A percentile compares a stretch with the other conserved stretches of the same genome.
These are phyloP conservation scores for Florisuga fusca DNA, from an alignment of 2,797 vertebrate genomes.

Conservation along the genomic window DNA sequence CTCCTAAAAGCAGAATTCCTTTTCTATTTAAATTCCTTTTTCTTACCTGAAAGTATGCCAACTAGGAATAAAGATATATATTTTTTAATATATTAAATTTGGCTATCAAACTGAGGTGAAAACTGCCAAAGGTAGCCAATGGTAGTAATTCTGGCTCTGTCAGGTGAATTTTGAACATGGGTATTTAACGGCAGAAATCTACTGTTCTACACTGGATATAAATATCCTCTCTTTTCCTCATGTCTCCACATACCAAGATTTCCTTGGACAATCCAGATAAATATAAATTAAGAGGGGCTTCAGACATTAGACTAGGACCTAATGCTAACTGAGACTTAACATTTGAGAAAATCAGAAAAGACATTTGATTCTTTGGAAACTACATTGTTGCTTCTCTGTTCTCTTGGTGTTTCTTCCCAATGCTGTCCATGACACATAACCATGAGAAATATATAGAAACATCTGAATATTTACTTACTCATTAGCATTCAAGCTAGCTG, in stretches of 20 bases:
- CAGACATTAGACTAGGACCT: not conserved
- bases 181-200: not conserved
- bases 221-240: not conserved
- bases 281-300: not conserved
- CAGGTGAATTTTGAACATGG: not conserved
- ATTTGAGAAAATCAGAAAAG: not conserved
- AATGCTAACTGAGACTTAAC: not conserved
- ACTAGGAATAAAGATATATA: not conserved
- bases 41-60: not conserved
- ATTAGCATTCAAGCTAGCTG: constrained; percentile 84
- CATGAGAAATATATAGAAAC: constrained; percentile 31
- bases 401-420: not conserved
- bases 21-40: not conserved
- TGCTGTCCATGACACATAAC: constrained; percentile 26
- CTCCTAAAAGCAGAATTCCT: not conserved
- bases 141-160: not conserved
- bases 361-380: not conserved
- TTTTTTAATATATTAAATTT: not conserved
- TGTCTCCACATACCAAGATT: not conserved
- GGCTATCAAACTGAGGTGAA: not conserved
- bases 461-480: constrained; percentile 85
- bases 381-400: not conserved
- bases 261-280: not conserved
- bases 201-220: not conserved
- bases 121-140: not conserved